Evolutionary conservation across 2,113 vertebrate species (phyloP), one percentile per base, ranked within the genome.

Genomic region (Nematolebias whitei): DNA sequence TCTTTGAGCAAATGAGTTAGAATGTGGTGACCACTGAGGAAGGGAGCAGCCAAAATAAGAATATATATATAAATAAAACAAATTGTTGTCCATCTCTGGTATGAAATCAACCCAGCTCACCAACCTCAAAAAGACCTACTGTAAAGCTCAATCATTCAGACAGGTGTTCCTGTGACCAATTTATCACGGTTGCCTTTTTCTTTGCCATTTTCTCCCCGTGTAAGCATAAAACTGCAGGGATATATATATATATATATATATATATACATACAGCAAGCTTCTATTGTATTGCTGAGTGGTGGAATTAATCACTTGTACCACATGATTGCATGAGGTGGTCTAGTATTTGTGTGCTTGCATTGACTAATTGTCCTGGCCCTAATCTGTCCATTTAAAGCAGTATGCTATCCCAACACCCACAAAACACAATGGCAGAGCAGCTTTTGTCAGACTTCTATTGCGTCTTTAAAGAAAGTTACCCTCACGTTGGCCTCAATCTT

Each of bases 381-480:
- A 74, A 80, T 77, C 58, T 68, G 29, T 43, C 39, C 41, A 26
- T 50, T 45, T 41, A 50, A 29, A 62, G 48, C 16, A 49, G 63
- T 5, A 1, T 39, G 29, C 23, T 3, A 22, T 32, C 19, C 23
- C 48, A 71, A 69, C 29, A 64, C 64, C 67, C 53, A 24, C 60
- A 62, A 15, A 12, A 22, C 32, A 48, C 44, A 41, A 61, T 14
- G 20, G 63, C 48, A 49, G 39, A 58, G 55, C 13, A 35, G 59
- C 48, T 56, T 59, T 63, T 48, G 58, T 65, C 63, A 67, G 40
- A 63, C 71, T 59, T 53, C n/a, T 58, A 72, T 45, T 68, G 50
- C 12, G 52, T 58, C 64, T 43, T 62, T 68, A 26, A 72, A 67
- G 57, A 75, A 60, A 66, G 70, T 61, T 68, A 76, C 70, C 78